These are phyloP conservation scores for Leuctra nigra DNA, from an alignment of 2,888 invertebrate species.

Conservation along the genomic window DNA sequence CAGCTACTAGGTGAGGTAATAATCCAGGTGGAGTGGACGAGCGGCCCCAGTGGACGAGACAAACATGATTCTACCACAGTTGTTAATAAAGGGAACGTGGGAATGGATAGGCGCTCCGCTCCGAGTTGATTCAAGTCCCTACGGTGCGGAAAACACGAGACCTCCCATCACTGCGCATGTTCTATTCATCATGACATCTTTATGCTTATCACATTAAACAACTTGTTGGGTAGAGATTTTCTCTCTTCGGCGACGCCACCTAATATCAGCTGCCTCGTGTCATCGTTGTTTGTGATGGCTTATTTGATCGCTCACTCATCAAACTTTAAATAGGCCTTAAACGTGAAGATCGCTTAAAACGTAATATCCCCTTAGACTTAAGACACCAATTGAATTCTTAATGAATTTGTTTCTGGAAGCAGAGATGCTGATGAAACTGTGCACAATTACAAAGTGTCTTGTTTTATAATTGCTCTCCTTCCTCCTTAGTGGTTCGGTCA, in stretches of 20 bases:
- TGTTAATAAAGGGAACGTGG: neutral
- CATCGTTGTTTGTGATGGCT: too few relatives aligned
- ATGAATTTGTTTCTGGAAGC: neutral
- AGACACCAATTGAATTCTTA: conserved; percentile 5
- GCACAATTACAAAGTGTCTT: conserved; percentile 2
- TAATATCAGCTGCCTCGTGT: too few relatives aligned
- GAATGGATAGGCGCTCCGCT: neutral
- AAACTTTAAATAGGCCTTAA: neutral
- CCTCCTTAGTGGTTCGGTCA: too few relatives aligned
- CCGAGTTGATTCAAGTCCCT: neutral
- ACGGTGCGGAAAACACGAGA: conserved; percentile 4
- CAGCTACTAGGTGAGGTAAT: neutral
- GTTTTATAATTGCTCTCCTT: too few relatives aligned
- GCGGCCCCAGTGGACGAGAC: neutral
- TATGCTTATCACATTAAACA: conserved; percentile 9
- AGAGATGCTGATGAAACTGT: neutral
- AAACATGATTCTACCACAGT: neutral
- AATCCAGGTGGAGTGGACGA: neutral
- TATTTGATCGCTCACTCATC: neutral
- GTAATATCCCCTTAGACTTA: conserved; percentile 4
- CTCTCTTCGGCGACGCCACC: neutral
- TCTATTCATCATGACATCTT: neutral
- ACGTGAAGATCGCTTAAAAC: neutral
- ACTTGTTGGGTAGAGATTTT: neutral
- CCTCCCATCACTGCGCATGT: neutral